Conservation (phyloP, 2,888 invertebrate genomes). For the Cetonia aurata region DNA sequence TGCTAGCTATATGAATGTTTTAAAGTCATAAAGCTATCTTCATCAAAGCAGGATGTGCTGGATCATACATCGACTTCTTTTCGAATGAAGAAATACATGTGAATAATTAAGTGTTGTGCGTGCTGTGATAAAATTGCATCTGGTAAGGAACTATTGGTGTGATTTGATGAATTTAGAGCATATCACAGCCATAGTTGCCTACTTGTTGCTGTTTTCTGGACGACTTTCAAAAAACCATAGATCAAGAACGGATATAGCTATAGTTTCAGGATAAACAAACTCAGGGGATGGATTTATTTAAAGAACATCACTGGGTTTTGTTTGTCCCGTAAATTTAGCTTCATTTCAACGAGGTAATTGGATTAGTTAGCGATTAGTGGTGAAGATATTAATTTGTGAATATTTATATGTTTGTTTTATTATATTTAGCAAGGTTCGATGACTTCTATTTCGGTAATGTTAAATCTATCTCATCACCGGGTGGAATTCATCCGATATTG, state of each 20-base stretch:
- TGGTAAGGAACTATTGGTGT: constrained; percentile 65
- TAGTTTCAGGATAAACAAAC: constrained; percentile 14
- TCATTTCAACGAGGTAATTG: neutral
- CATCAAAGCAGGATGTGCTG: constrained; percentile 57
- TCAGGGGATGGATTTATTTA: constrained; percentile 13
- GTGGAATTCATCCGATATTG: constrained; percentile 58
- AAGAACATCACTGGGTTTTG: constrained; percentile 61
- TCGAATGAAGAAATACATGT: too few relatives aligned
- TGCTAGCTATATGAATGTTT: constrained; percentile 61
- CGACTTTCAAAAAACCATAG: neutral
- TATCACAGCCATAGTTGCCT: constrained; percentile 67
- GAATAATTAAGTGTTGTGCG: neutral
- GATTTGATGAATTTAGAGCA: constrained; percentile 58
- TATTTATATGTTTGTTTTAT: constrained; percentile 24
- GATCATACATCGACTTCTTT: constrained; percentile 27
- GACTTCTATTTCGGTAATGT: constrained; percentile 55
- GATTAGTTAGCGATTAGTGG: neutral
- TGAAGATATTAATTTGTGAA: neutral
- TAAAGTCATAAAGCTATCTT: constrained; percentile 67
- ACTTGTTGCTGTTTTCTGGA: constrained; percentile 42
- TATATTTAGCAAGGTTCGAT: constrained; percentile 46
- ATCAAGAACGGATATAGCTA: neutral
- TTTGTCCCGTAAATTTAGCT: constrained; percentile 48
- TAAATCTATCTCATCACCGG: constrained; percentile 58
- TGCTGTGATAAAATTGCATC: constrained; percentile 19